phyloP scores from a whole-genome alignment of 2,797 vertebrate species.

The Diplodus puntazzo region DNA sequence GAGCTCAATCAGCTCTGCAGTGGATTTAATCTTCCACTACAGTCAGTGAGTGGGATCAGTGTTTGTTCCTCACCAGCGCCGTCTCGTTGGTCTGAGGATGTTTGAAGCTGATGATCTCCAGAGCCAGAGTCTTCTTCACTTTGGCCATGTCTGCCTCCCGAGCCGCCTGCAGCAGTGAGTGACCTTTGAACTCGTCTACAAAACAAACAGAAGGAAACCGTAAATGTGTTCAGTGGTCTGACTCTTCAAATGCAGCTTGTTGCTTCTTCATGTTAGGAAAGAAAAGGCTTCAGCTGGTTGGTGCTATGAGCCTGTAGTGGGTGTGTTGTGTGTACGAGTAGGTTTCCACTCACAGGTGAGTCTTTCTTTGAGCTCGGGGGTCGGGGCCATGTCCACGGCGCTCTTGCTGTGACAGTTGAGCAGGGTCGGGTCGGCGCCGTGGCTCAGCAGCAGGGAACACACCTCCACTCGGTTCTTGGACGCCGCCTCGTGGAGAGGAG shows the following conservation, averaged over 20 bases:
- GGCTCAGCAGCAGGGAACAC: conserved; percentile 95
- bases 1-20: not conserved
- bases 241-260: too few species aligned
- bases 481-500: conserved; percentile 96
- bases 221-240: not conserved
- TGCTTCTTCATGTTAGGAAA: too few species aligned
- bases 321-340: too few species aligned
- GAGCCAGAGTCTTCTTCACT: conserved; percentile 96
- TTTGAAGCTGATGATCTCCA: conserved; percentile 99
- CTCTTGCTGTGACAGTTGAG: conserved; percentile 99
- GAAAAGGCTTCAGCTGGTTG: too few species aligned
- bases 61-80: conserved; percentile 89
- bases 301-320: too few species aligned
- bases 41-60: too few species aligned
- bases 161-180: conserved; percentile 97
- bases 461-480: conserved; percentile 98
- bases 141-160: conserved; percentile 97
- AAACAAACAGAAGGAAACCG: conserved; percentile 11
- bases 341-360: conserved; percentile 89
- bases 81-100: conserved; percentile 98
- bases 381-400: conserved; percentile 97
- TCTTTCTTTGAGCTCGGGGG: conserved; percentile 94
- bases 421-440: conserved; percentile 94
- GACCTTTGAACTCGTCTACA: conserved; percentile 98
- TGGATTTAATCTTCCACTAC: too few species aligned